Evolutionary conservation across 2,113 vertebrate genomes (phyloP).

Genomic region (Lota lota): DNA sequence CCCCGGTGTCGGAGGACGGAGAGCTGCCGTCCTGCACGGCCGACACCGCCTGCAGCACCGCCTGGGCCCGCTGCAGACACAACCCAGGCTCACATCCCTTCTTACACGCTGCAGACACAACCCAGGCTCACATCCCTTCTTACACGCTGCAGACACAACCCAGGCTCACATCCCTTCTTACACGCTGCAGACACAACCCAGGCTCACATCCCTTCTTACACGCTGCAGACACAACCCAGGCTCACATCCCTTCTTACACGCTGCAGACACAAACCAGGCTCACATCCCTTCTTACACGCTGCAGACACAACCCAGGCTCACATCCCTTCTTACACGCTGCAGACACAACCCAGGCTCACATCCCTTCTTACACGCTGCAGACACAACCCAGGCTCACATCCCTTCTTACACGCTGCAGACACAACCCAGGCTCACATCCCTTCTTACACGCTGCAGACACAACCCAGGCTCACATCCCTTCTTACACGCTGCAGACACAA

Average conservation of each 20-base stretch:
- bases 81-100: neutral
- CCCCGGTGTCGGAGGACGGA: conserved; percentile 85
- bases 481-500: too few relatives aligned
- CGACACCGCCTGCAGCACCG: conserved; percentile 93
- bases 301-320: neutral
- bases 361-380: too few relatives aligned
- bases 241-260: neutral
- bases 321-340: too few relatives aligned
- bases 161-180: neutral
- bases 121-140: neutral
- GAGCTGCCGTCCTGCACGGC: conserved; percentile 93
- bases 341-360: too few relatives aligned
- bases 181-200: neutral
- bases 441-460: too few relatives aligned
- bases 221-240: neutral
- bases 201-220: neutral
- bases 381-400: too few relatives aligned
- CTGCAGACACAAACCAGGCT: neutral
- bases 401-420: too few relatives aligned
- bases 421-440: too few relatives aligned
- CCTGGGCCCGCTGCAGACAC: conserved; percentile 84
- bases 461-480: too few relatives aligned
- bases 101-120: neutral
- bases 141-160: neutral
- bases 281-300: neutral